Percentiles rank a stretch among this genome's conserved stretches.
These are phyloP conservation scores for Lottia scabra DNA, from an alignment of 2,888 invertebrate species.

Conservation along the genomic window DNA sequence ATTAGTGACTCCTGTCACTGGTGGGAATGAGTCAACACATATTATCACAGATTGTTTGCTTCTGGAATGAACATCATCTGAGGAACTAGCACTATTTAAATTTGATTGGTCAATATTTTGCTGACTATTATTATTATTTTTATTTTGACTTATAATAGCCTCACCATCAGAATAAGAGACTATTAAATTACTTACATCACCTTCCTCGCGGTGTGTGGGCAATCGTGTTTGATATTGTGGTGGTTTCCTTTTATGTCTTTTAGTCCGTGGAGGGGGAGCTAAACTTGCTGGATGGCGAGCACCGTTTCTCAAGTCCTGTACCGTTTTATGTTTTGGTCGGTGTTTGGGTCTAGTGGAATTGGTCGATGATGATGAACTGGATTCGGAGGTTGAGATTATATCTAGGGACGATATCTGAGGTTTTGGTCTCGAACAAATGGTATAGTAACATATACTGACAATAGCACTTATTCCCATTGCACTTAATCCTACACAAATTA, in stretches of 20 bases:
- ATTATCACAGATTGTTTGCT: neutral
- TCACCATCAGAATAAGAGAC: neutral
- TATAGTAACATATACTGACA: conserved; percentile 49
- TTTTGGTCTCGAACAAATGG: conserved; percentile 33
- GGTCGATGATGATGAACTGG: neutral
- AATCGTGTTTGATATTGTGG: neutral
- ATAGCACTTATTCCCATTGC: conserved; percentile 48
- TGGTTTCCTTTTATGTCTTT: neutral
- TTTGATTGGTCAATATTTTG: neutral
- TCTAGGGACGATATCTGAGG: neutral
- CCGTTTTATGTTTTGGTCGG: neutral
- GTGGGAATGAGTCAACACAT: neutral
- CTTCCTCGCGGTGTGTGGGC: neutral
- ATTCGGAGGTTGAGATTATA: neutral
- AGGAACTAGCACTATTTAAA: neutral
- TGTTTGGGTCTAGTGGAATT: neutral
- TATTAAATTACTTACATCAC: neutral
- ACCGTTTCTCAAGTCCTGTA: neutral
- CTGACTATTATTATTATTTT: neutral
- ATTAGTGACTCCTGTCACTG: too few relatives aligned
- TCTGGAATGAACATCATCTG: neutral
- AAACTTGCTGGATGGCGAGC: neutral
- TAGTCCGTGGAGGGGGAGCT: neutral
- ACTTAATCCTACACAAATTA: conserved; percentile 48
- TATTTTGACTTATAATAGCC: neutral